Evolutionary conservation across 2,797 vertebrate species (phyloP).

Genomic region (Bradypus variegatus): DNA sequence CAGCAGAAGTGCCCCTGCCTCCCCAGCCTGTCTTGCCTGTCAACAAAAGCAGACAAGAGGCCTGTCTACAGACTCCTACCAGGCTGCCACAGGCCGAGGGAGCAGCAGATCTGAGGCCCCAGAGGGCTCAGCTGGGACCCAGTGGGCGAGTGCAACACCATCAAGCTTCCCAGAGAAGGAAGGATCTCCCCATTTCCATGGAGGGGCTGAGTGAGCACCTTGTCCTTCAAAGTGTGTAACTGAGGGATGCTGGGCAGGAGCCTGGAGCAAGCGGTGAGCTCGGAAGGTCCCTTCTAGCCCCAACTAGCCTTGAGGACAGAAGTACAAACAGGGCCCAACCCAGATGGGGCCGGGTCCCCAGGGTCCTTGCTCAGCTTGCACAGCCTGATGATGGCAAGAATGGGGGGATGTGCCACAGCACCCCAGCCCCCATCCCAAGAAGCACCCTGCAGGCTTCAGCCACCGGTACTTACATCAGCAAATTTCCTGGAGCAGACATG

Average conservation of each 20-base stretch:
- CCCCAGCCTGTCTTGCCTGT: neutral
- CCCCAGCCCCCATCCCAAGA: neutral
- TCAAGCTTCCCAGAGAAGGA: neutral
- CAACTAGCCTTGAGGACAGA: neutral
- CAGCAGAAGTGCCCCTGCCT: neutral
- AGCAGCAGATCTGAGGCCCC: neutral
- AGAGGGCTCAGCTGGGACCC: neutral
- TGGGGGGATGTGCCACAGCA: accelerated
- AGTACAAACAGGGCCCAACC: neutral
- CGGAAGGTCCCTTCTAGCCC: neutral
- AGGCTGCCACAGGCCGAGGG: neutral
- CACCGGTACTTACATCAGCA: constrained; percentile 83
- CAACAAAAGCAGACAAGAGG: neutral
- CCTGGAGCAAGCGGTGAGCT: neutral
- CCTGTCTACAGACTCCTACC: neutral
- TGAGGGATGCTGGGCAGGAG: neutral
- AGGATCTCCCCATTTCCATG: neutral
- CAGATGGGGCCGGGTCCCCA: neutral
- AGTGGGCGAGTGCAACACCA: neutral
- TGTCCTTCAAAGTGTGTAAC: neutral
- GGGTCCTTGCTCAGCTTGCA: neutral
- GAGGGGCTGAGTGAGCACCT: neutral
- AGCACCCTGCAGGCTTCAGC: neutral
- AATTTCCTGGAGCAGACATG: constrained; percentile 92
- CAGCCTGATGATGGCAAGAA: neutral